Evolutionary conservation across 2,797 vertebrate genomes (phyloP).

Genomic region (Toxotes lorentzi): DNA sequence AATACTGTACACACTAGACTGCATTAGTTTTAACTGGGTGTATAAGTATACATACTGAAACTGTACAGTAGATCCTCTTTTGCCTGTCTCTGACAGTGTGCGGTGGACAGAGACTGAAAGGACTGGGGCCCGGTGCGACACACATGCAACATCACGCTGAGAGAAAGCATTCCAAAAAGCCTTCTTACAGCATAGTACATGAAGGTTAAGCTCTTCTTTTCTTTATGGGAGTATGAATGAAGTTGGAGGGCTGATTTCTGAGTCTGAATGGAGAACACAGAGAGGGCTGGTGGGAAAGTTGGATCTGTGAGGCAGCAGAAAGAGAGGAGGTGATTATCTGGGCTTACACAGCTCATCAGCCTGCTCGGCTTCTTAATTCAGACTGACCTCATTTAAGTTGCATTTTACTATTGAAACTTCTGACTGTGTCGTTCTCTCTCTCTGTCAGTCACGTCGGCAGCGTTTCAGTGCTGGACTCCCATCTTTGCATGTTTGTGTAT

Average conservation of each 20-base stretch:
- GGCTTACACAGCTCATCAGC: constrained; percentile 33
- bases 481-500: no score
- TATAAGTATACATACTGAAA: no score
- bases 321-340: constrained; percentile 35
- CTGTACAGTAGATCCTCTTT: no score
- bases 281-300: constrained; percentile 25
- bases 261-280: constrained; percentile 9
- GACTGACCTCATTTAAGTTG: constrained; percentile 28
- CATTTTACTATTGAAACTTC: constrained; percentile 8
- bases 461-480: no score
- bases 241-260: constrained; percentile 3
- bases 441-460: no score
- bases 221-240: constrained; percentile 13
- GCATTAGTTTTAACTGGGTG: no score
- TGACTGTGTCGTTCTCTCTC: neutral
- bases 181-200: neutral
- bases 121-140: no score
- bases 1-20: no score
- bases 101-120: neutral
- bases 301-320: constrained; percentile 19
- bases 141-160: neutral
- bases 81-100: no score
- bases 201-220: constrained; percentile 3
- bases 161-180: neutral
- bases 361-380: constrained; percentile 35